Percentiles rank a stretch among this genome's conserved stretches.
phyloP scores from a whole-genome alignment of 2,888 invertebrate genomes.

The Drosophila acutilabella region DNA sequence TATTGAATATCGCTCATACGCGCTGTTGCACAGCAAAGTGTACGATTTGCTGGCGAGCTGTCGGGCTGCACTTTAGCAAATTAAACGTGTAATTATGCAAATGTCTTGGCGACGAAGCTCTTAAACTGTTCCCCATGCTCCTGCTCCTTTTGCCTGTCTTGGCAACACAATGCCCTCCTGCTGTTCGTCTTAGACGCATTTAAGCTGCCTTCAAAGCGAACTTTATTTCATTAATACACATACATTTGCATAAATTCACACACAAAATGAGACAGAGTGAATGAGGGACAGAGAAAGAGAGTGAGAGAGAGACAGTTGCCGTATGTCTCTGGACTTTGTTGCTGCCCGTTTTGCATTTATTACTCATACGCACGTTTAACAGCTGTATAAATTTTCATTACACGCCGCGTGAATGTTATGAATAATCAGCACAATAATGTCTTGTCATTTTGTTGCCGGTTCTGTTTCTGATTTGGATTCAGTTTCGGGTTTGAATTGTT shows the following conservation, averaged over 20 bases:
- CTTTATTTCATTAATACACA: conserved; percentile 77
- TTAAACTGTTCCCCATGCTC: conserved; percentile 42
- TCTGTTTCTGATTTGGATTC: not conserved
- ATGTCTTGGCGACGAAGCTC: conserved; percentile 75
- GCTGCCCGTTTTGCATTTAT: conserved; percentile 63
- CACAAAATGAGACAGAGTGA: conserved; percentile 4
- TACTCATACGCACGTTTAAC: conserved; percentile 77
- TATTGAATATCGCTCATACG: conserved; percentile 66
- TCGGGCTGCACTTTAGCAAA: conserved; percentile 71
- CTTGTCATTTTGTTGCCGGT: conserved; percentile 23
- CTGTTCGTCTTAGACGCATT: conserved; percentile 41
- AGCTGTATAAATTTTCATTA: conserved; percentile 76
- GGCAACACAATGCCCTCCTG: conserved; percentile 48
- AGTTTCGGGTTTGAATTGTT: conserved; percentile 3
- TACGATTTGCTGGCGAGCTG: conserved; percentile 31
- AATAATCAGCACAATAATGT: conserved; percentile 71
- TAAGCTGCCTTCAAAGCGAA: conserved; percentile 71
- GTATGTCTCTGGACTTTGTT: conserved; percentile 16
- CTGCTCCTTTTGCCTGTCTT: conserved; percentile 3
- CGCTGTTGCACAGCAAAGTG: conserved; percentile 41
- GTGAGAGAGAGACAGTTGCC: conserved; percentile 20
- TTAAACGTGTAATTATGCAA: conserved; percentile 80
- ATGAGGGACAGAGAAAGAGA: conserved; percentile 22
- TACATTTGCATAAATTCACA: conserved; percentile 73
- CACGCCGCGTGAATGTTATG: conserved; percentile 65